These are phyloP conservation scores for Drosophila kohkoa DNA, from an alignment of 1,140 invertebrate genomes.

Conservation along the genomic window DNA sequence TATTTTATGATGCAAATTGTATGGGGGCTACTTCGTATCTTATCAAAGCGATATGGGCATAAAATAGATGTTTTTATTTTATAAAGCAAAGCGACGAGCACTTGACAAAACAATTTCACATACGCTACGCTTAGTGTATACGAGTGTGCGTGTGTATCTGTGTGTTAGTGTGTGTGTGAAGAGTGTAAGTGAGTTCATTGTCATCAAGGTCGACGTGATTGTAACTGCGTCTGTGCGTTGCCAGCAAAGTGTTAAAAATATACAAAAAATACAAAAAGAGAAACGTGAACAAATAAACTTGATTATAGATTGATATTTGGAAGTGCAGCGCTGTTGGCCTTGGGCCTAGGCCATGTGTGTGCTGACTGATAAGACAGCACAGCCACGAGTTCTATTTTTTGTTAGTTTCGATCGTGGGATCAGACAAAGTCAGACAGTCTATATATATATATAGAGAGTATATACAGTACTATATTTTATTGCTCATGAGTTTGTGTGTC, in stretches of 20 bases:
- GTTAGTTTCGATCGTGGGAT: background rate
- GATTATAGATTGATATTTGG: constrained; percentile 46
- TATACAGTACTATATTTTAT: background rate
- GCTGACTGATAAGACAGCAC: constrained; percentile 40
- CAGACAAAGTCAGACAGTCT: constrained; percentile 6
- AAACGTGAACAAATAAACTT: background rate
- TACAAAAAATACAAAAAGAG: constrained; percentile 2
- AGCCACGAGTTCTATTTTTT: background rate
- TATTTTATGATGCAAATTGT: constrained; percentile 71
- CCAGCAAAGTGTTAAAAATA: constrained; percentile 18
- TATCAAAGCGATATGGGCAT: constrained; percentile 55
- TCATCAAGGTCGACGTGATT: constrained; percentile 67
- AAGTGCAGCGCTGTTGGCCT: constrained; percentile 27
- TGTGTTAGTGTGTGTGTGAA: background rate
- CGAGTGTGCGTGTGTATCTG: background rate
- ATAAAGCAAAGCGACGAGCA: constrained; percentile 22
- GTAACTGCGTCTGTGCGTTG: constrained; percentile 4
- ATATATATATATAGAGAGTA: no score
- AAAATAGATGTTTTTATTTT: constrained; percentile 67
- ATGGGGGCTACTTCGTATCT: constrained; percentile 41
- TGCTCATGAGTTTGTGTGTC: constrained; percentile 20
- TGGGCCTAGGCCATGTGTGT: constrained; percentile 19
- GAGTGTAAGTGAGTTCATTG: constrained; percentile 64
- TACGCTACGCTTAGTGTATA: constrained; percentile 24
- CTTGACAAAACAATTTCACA: constrained; percentile 48